These are phyloP conservation scores for Theropithecus gelada DNA, from an alignment of 2,113 vertebrate species.

Conservation along the genomic window DNA sequence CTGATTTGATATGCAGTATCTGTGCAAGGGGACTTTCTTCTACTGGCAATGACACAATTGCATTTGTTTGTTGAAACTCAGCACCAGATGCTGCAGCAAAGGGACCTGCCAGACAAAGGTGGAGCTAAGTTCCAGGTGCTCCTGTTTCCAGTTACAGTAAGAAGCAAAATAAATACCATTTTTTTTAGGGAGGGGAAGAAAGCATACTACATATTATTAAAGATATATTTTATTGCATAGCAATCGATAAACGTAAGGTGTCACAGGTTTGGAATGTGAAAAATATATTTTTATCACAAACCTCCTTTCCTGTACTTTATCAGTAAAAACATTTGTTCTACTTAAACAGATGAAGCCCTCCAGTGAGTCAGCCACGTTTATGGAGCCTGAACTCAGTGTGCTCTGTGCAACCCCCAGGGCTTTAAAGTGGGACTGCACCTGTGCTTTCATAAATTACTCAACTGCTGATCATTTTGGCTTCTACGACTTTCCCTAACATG, in stretches of 20 bases:
- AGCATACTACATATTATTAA: background rate
- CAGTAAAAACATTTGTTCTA: background rate
- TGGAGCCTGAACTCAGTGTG: background rate
- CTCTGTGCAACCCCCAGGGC: background rate
- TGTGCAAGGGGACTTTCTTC: background rate
- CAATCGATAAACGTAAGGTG: background rate
- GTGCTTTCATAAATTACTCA: background rate
- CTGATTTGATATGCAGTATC: background rate
- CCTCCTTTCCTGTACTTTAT: background rate
- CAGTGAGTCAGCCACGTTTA: background rate
- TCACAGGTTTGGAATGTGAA: background rate
- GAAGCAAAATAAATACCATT: background rate
- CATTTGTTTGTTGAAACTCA: background rate
- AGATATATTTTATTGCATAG: background rate
- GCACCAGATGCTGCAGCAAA: background rate
- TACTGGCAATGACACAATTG: accelerated
- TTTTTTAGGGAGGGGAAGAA: background rate
- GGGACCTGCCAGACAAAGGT: no score
- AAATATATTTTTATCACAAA: no score
- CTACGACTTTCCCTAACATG: background rate
- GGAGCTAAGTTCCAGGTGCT: no score
- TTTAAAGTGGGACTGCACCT: background rate
- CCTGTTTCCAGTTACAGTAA: background rate
- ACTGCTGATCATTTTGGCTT: accelerated
- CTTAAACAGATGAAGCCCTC: no score